Percentiles rank a stretch among this genome's conserved stretches.
phyloP scores from a whole-genome alignment of 2,797 vertebrate species.

The Etheostoma nigrum region DNA sequence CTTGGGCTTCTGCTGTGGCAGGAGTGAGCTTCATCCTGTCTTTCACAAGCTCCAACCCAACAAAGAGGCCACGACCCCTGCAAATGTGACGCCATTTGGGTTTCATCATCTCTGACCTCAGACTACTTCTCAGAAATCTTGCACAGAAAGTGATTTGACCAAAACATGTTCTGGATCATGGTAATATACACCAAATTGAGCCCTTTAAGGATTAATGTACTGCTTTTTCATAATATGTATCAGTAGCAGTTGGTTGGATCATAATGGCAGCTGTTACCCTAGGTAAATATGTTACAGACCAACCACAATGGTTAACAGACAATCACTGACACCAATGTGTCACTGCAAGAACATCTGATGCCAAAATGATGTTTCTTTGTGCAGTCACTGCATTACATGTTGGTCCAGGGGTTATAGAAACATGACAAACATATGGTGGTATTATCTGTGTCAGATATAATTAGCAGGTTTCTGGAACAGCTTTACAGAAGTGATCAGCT shows the following conservation, averaged over 20 bases:
- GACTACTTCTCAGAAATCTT: not conserved
- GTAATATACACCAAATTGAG: not conserved
- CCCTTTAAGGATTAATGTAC: not conserved
- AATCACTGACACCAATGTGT: not conserved
- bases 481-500: not conserved
- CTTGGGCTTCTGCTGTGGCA: slow-evolving; percentile 94
- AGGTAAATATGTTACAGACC: slow-evolving; percentile 1
- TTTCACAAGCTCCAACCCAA: slow-evolving; percentile 94
- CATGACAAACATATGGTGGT: not conserved
- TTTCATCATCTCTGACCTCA: slow-evolving; percentile 1
- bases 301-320: slow-evolving; percentile 14
- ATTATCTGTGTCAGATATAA: not conserved
- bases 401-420: not conserved
- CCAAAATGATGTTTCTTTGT: not conserved
- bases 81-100: slow-evolving; percentile 12
- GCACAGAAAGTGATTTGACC: not conserved
- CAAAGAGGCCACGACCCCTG: slow-evolving; percentile 94
- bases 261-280: not conserved
- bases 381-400: slow-evolving; percentile 1
- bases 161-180: not conserved
- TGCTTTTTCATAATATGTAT: not conserved
- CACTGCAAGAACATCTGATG: not conserved
- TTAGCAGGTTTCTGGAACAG: not conserved
- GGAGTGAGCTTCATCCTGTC: slow-evolving; percentile 89
- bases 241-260: not conserved